phyloP scores from a whole-genome alignment of 2,797 vertebrate genomes.

The Helostoma temminkii region DNA sequence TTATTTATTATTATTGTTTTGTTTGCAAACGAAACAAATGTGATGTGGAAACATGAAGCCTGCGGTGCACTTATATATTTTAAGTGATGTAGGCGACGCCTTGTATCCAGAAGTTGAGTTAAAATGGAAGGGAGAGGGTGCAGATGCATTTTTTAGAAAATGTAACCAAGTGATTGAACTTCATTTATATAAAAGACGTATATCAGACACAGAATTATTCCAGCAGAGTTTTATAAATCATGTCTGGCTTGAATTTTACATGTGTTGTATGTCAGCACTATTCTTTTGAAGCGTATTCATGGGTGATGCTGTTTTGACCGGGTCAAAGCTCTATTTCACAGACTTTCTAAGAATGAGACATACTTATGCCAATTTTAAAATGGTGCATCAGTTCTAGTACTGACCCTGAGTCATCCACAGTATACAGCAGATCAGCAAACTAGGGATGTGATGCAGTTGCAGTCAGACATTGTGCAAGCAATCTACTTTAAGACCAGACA shows the following conservation, averaged over 20 bases:
- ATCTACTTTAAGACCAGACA: constrained; percentile 10
- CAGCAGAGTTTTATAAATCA: no score
- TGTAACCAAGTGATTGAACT: no score
- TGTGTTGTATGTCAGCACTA: neutral
- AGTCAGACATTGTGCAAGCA: neutral
- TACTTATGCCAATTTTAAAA: constrained; percentile 1
- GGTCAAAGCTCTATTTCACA: neutral
- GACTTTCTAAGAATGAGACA: constrained; percentile 1
- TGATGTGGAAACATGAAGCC: constrained; percentile 1
- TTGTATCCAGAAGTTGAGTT: no score
- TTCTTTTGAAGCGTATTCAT: neutral
- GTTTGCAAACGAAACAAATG: neutral
- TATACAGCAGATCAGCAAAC: neutral
- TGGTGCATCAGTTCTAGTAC: no score
- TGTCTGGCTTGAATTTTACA: no score
- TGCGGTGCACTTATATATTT: neutral
- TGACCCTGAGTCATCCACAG: constrained; percentile 31
- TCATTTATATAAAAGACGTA: no score
- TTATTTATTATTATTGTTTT: no score
- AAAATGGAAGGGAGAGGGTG: no score
- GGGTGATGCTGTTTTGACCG: neutral
- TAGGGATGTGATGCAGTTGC: constrained; percentile 19
- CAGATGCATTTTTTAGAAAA: neutral
- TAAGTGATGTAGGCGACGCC: no score
- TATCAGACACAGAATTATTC: no score